phyloP scores from a whole-genome alignment of 1,140 invertebrate genomes.

The Telenomus remus region DNA sequence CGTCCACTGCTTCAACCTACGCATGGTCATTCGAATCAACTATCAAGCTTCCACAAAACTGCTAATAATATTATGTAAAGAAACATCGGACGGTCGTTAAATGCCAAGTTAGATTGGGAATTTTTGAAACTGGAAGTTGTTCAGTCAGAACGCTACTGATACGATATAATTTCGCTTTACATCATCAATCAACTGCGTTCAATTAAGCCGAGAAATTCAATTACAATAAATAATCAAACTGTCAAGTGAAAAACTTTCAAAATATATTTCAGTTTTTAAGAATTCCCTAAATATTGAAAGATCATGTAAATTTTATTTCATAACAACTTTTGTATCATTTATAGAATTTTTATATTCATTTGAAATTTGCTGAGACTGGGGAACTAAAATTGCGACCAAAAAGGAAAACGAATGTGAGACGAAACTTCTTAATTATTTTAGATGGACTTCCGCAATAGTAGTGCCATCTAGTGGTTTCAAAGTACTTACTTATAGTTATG shows the following conservation, averaged over 20 bases:
- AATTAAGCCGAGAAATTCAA: no score
- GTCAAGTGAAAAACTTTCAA: no score
- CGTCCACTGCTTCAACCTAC: slow-evolving; percentile 40
- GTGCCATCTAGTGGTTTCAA: slow-evolving; percentile 71
- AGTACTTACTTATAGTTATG: slow-evolving; percentile 71
- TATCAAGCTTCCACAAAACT: slow-evolving; percentile 54
- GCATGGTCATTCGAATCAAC: slow-evolving; percentile 49
- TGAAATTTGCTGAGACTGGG: no score
- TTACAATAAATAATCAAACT: no score
- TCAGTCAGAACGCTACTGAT: slow-evolving; percentile 15
- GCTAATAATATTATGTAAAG: slow-evolving; percentile 59
- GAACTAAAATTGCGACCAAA: not conserved
- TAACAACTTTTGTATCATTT: no score
- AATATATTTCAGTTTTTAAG: no score
- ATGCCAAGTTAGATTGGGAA: slow-evolving; percentile 46
- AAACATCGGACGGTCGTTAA: slow-evolving; percentile 48
- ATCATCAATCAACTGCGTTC: not conserved
- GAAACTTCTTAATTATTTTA: slow-evolving; percentile 11
- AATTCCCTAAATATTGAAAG: no score
- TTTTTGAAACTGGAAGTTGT: slow-evolving; percentile 32
- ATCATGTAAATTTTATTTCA: no score
- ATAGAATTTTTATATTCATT: no score
- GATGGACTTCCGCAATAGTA: slow-evolving; percentile 46
- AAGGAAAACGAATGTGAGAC: not conserved
- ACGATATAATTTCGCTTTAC: not conserved